Base-by-base conservation (phyloP, 2,888 invertebrate genomes). In the Halictus ligatus region DNA sequence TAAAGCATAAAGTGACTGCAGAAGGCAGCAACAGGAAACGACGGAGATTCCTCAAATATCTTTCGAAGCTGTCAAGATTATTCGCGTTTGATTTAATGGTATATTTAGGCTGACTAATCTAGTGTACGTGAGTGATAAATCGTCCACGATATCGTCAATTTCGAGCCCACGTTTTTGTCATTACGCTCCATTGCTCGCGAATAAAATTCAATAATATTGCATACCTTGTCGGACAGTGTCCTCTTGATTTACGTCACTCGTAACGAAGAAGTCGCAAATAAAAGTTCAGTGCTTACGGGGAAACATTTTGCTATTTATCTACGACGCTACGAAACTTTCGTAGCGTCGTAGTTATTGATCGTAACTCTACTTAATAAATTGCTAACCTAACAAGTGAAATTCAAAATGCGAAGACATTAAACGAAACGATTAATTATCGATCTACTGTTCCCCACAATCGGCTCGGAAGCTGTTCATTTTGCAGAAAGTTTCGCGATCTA, bases 1-100 rank as follows among this genome's bases (percentile, higher is more conserved):
- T 75, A 58, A 80, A 75, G n/a, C 67, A 15, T 50, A 69, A 29
- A 75, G 1, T 12, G n/a, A n/a, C 25, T 58, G 58, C 67, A 35
- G 8, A 35, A 35, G 25, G 35, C n/a, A 48, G 21, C 29, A 7
- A 48, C 29, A 7, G 3, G 13, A 71, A 25, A 73, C 12, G 21
- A 13, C 50, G 18, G 5, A 21, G 18, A 25, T 13, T 35, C 15
- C 6, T 35, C 35, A 8, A 29, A 29, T 46, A 35, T 54, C 7
- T 10, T 35, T 13, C 50, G 7, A 6, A 21, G 35, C 48, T 35
- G 35, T 50, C 35, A 25, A 21, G 74, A 50, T 50, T 54, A 43
- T 5, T 74, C 29, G 21, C 29, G 43, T 43, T n/a, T 43, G 71
- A 71, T 71, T 43, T 2, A 50, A 74, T 50, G 21, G 0, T 10